Conservation (phyloP, 2,797 vertebrate species). For the Mormyrops boulengeri region DNA sequence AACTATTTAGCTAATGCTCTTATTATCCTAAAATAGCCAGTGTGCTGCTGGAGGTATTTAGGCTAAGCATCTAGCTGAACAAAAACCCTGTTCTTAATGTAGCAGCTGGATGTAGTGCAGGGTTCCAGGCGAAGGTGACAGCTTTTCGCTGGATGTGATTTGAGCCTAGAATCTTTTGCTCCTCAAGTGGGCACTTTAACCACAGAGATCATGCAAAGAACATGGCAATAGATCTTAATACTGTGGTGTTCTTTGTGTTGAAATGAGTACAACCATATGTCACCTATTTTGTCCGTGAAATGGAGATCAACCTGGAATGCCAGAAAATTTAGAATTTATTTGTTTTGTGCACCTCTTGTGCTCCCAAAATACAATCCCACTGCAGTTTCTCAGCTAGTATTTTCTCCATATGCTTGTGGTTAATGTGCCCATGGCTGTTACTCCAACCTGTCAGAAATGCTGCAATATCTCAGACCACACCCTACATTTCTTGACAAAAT, state of each 20-base stretch:
- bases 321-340: neutral
- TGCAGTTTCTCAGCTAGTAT: neutral
- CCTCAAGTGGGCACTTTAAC: neutral
- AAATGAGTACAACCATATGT: neutral
- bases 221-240: neutral
- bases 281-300: neutral
- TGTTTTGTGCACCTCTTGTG: neutral
- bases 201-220: neutral
- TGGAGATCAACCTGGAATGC: neutral
- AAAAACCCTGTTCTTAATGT: neutral
- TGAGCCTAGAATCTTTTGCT: neutral
- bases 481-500: neutral
- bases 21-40: neutral
- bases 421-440: neutral
- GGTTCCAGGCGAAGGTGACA: neutral
- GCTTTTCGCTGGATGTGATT: neutral
- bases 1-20: neutral
- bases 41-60: neutral
- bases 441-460: constrained; percentile 5
- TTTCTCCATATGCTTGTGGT: neutral
- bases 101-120: neutral
- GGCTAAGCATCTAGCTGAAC: neutral
- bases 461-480: neutral
- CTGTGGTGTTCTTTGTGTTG: neutral
- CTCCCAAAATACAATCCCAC: neutral